A percentile compares a stretch with the other conserved stretches of the same genome.
Conservation (phyloP, 2,113 vertebrate genomes). For the Cyphotilapia sp. region DNA sequence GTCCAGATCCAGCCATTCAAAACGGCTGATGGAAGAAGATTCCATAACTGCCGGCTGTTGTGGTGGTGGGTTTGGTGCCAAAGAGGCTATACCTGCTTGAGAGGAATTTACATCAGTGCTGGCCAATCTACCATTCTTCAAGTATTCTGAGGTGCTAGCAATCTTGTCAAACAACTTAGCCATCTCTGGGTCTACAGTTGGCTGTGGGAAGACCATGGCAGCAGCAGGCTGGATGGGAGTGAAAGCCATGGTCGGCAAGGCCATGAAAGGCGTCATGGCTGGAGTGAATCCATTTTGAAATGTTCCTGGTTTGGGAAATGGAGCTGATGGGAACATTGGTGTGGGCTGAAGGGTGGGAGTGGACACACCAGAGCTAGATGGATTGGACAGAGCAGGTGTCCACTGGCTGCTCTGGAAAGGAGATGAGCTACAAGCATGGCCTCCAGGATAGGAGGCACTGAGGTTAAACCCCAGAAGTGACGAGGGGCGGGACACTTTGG, state of each 20-base stretch:
- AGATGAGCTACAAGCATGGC: constrained; percentile 71
- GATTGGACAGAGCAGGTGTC: constrained; percentile 72
- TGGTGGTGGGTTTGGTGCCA: constrained; percentile 60
- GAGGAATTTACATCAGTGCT: constrained; percentile 73
- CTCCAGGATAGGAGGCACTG: constrained; percentile 80
- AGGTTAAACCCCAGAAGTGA: constrained; percentile 75
- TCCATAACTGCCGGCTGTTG: constrained; percentile 54
- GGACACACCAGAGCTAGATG: constrained; percentile 69
- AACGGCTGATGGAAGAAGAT: constrained; percentile 73
- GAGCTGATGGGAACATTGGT: constrained; percentile 75
- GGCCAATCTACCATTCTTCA: constrained; percentile 83
- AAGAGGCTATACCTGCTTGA: constrained; percentile 49
- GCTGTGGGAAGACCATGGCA: constrained; percentile 74
- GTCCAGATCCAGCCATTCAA: constrained; percentile 96
- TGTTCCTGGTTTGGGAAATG: constrained; percentile 78
- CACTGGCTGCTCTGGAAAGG: constrained; percentile 77
- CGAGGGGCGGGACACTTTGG: constrained; percentile 62
- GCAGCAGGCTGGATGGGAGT: constrained; percentile 69
- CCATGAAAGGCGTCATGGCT: constrained; percentile 70
- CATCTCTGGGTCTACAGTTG: constrained; percentile 84
- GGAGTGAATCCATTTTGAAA: constrained; percentile 89
- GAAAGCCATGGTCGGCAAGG: constrained; percentile 79
- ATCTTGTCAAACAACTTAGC: constrained; percentile 94
- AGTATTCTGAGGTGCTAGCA: constrained; percentile 91
- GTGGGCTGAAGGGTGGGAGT: constrained; percentile 58